Evolutionary conservation across 2,888 invertebrate species (phyloP).

Genomic region (Monoplex corrugatus): DNA sequence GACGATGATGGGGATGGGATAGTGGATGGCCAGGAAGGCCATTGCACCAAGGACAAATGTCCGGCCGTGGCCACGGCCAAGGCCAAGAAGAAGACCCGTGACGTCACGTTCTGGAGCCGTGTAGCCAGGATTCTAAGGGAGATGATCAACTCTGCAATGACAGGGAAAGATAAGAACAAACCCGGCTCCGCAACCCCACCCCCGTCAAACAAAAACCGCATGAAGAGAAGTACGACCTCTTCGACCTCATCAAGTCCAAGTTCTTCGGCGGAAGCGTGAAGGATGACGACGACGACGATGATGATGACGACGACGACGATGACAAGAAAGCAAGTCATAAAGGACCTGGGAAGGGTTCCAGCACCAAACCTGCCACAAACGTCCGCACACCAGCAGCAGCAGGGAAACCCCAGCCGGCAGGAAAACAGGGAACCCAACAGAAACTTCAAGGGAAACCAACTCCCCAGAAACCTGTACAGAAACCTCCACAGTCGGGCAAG

Average conservation of each 20-base stretch:
- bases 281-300: neutral
- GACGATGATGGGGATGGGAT: constrained; percentile 72
- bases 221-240: constrained; percentile 54
- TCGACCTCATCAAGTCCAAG: constrained; percentile 51
- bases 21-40: constrained; percentile 54
- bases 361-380: neutral
- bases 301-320: constrained; percentile 38
- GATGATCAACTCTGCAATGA: constrained; percentile 39
- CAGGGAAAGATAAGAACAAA: neutral
- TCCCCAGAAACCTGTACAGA: neutral
- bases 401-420: neutral
- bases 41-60: constrained; percentile 56
- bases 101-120: constrained; percentile 42
- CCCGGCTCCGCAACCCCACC: neutral
- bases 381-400: neutral
- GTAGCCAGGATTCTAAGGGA: constrained; percentile 21
- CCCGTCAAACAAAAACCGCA: constrained; percentile 54
- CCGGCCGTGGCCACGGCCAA: constrained; percentile 25
- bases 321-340: constrained; percentile 21
- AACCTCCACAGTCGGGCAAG: neutral
- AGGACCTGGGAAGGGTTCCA: neutral
- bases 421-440: neutral
- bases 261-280: constrained; percentile 23
- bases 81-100: neutral
- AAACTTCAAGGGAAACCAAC: neutral